Base-by-base conservation (phyloP, 2,797 vertebrate genomes). In the Clarias pachynema region DNA sequence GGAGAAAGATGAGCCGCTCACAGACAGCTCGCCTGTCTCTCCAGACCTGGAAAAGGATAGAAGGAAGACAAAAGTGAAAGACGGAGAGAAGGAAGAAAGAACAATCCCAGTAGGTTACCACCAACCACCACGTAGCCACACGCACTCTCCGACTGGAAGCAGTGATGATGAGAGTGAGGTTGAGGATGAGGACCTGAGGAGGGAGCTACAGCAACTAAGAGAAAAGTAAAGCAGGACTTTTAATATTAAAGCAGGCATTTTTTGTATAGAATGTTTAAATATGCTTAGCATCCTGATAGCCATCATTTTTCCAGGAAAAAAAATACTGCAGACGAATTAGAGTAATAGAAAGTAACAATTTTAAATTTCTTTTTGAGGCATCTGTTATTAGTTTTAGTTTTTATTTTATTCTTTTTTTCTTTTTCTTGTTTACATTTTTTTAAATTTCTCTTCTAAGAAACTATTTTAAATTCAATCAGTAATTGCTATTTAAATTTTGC, bases 151-250 rank as follows among this genome's bases (percentile, higher is more conserved):
- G 5, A 92, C 95, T 29, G 96, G 95, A 92, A 99, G 97, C 93
- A 97, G 96, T 8, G 97, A 97, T 72, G 95, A 97, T 81, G 97
- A 96, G 84, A 96, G 96, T 2, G 97, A 97, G 88, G 91, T 97
- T 81, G 97, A 98, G 89, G 96, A 98, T 81, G 97, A 97, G 86
- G 96, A 97, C 82, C 93, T 98, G 82, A 96, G 94, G 90, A 94
- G 87, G 86, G 97, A 97, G 83, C 94, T 98, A 66, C 96, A 97
- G 84, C 96, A 90, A 89, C 95, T 98, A 79, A 93, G 96, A 92
- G 96, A 98, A 90, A 98, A 98, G 97, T 98, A 92, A 95, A 96
- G 87, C 49, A 40, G 6, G 15, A n/a, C 22, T 16, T 40, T 49
- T 15, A 60, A 78, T 22, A 75, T 60, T 2, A 14, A 57, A 75